Conservation (phyloP, 2,888 invertebrate species). For the Dione juno region DNA sequence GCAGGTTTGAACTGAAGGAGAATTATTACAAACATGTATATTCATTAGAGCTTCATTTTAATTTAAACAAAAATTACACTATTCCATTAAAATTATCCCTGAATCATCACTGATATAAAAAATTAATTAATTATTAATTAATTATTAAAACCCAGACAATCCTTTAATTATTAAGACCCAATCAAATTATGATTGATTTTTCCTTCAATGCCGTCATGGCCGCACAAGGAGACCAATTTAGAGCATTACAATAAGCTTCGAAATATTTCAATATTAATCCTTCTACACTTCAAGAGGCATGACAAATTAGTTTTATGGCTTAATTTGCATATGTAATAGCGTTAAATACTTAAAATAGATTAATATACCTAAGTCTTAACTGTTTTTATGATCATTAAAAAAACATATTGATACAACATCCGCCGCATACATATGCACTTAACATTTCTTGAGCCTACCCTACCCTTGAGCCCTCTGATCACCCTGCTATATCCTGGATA, state of each 20-base stretch:
- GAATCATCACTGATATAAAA: neutral
- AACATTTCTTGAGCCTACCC: too few species aligned
- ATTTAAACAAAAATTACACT: neutral
- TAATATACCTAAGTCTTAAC: neutral
- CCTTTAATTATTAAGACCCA: too few species aligned
- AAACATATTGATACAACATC: too few species aligned
- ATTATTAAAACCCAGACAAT: neutral
- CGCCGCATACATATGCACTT: too few species aligned
- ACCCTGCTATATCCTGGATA: too few species aligned
- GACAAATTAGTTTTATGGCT: slow-evolving; percentile 11
- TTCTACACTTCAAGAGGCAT: slow-evolving; percentile 2
- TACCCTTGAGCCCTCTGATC: too few species aligned
- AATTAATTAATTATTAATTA: neutral
- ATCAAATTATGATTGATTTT: neutral
- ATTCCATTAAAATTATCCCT: neutral
- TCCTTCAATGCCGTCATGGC: slow-evolving; percentile 13
- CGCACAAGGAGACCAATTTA: slow-evolving; percentile 2
- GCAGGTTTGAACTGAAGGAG: neutral
- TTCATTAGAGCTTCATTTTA: too few species aligned
- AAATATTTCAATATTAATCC: slow-evolving; percentile 8
- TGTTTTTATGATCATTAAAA: neutral
- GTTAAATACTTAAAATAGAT: neutral
- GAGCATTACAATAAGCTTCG: neutral
- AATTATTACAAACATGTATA: too few species aligned
- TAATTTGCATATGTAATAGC: slow-evolving; percentile 6